phyloP scores from a whole-genome alignment of 2,797 vertebrate species.

The Trachurus trachurus region DNA sequence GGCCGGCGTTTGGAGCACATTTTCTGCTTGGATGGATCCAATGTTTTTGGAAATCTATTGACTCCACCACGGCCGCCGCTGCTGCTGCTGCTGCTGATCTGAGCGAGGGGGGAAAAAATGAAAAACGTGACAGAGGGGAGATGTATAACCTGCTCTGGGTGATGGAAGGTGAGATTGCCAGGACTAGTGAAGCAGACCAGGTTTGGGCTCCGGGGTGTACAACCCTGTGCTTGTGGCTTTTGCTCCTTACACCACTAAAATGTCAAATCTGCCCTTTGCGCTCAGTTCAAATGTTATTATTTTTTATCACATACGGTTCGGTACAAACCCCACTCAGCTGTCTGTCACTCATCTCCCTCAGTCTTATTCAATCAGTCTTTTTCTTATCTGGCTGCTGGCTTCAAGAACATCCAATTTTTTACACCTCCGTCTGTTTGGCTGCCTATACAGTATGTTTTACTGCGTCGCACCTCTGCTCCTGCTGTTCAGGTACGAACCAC shows the following conservation, averaged over 20 bases:
- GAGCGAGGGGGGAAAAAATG: conserved; percentile 42
- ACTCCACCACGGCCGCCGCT: conserved; percentile 33
- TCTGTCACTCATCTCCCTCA: conserved; percentile 47
- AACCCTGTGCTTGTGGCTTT: conserved; percentile 46
- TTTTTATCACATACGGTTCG: conserved; percentile 53
- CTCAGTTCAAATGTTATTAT: conserved; percentile 69
- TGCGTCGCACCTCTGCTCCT: neutral
- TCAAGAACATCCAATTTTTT: conserved; percentile 22
- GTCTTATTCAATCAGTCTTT: conserved; percentile 60
- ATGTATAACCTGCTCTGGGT: conserved; percentile 58
- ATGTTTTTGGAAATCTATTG: conserved; percentile 77
- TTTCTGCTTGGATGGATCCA: conserved; percentile 74
- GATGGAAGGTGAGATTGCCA: conserved; percentile 67
- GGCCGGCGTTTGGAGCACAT: conserved; percentile 58
- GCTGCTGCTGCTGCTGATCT: conserved; percentile 58
- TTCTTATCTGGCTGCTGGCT: conserved; percentile 56
- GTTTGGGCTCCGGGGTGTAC: conserved; percentile 51
- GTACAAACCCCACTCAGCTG: conserved; percentile 27
- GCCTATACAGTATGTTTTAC: neutral
- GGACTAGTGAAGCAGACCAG: conserved; percentile 25
- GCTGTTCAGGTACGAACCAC: neutral
- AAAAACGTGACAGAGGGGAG: conserved; percentile 52
- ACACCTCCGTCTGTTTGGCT: conserved; percentile 13
- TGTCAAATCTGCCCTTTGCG: conserved; percentile 74
- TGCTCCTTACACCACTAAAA: conserved; percentile 52